Percentiles rank a stretch among this genome's conserved stretches.
phyloP scores from a whole-genome alignment of 1,140 invertebrate species.

The Zaprionus gabonicus region DNA sequence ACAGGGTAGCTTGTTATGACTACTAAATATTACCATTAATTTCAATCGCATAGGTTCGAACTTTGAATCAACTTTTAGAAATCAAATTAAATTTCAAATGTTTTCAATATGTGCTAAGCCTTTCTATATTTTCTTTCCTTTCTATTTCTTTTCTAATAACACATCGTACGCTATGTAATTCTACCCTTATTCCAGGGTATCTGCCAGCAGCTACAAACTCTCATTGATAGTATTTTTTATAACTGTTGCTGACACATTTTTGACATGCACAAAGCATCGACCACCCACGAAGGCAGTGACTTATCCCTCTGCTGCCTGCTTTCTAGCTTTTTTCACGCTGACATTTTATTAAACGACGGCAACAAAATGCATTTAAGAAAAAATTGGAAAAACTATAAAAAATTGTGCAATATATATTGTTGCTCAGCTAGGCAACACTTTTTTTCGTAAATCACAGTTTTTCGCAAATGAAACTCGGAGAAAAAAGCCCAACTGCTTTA shows the following conservation, averaged over 20 bases:
- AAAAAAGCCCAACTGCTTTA: conserved; percentile 49
- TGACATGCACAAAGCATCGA: conserved; percentile 68
- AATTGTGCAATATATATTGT: conserved; percentile 3
- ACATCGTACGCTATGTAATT: too few species aligned
- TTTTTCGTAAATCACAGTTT: conserved; percentile 63
- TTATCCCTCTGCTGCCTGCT: neutral
- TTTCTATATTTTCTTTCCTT: too few species aligned
- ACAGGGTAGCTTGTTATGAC: neutral
- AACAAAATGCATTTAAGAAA: neutral
- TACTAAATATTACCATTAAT: neutral
- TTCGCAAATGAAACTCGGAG: conserved; percentile 12
- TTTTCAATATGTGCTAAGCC: conserved; percentile 15
- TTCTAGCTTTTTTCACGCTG: conserved; percentile 46
- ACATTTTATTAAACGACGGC: conserved; percentile 32
- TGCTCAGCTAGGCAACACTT: conserved; percentile 3
- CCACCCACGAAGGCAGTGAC: neutral
- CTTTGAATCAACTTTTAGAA: neutral
- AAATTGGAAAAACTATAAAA: neutral
- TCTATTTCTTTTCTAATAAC: too few species aligned
- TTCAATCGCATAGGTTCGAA: neutral
- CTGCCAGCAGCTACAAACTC: too few species aligned
- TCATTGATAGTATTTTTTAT: neutral
- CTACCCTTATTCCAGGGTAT: neutral
- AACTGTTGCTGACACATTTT: conserved; percentile 12
- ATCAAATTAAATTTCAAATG: neutral